Conservation (phyloP, 2,113 vertebrate species). For the Istiophorus platypterus region DNA sequence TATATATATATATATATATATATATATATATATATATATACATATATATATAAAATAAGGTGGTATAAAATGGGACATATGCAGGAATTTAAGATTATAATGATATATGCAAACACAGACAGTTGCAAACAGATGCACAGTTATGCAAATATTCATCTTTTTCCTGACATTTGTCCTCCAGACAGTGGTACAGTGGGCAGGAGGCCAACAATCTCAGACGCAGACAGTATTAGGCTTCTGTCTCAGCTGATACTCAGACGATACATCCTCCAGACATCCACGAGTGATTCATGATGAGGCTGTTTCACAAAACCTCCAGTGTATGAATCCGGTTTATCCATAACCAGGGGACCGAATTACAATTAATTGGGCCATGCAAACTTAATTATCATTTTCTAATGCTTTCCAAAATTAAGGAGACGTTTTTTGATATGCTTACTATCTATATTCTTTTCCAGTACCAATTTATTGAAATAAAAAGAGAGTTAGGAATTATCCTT, state of each 20-base stretch:
- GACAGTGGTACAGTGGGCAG: constrained; percentile 47
- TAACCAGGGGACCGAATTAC: background rate
- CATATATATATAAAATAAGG: background rate
- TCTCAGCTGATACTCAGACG: constrained; percentile 58
- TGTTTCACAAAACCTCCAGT: constrained; percentile 19
- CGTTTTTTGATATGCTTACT: background rate
- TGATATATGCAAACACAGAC: constrained; percentile 2
- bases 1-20: background rate
- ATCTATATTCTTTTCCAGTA: background rate
- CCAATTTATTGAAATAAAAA: background rate
- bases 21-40: background rate
- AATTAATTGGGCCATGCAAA: constrained; percentile 12
- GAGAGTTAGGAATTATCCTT: background rate
- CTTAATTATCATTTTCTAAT: background rate
- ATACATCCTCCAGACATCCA: constrained; percentile 65
- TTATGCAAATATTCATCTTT: constrained; percentile 1
- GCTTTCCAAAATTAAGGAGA: background rate
- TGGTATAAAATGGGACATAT: background rate
- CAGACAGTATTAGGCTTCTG: constrained; percentile 56
- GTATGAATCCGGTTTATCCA: background rate
- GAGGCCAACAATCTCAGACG: constrained; percentile 67
- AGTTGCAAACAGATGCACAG: constrained; percentile 3
- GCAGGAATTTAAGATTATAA: background rate
- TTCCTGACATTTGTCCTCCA: constrained; percentile 25
- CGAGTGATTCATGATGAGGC: constrained; percentile 54